These are phyloP conservation scores for Lasioglossum figueresi DNA, from an alignment of 2,888 invertebrate genomes.

Conservation along the genomic window DNA sequence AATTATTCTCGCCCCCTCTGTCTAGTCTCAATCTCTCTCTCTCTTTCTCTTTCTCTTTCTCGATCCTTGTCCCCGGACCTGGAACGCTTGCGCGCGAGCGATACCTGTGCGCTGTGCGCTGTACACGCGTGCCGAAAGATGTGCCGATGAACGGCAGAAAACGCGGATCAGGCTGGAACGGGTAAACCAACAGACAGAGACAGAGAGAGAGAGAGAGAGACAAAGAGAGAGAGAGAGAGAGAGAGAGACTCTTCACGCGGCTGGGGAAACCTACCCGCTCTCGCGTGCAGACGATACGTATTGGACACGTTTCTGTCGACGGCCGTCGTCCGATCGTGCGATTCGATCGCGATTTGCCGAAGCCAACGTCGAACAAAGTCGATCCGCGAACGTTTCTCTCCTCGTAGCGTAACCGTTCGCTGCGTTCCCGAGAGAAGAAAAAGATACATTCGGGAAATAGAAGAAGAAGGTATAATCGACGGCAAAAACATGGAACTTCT, in stretches of 20 bases:
- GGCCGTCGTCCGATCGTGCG: neutral
- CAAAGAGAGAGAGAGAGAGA: no score
- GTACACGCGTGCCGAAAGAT: neutral
- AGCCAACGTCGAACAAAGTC: neutral
- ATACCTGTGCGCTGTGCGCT: neutral
- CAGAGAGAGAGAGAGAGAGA: no score
- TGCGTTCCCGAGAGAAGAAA: neutral
- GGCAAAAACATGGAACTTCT: no score
- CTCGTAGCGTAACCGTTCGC: neutral
- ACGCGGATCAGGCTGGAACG: neutral
- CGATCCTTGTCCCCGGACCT: slow-evolving; percentile 44
- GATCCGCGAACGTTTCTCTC: neutral
- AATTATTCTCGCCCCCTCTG: slow-evolving; percentile 11
- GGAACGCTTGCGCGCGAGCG: slow-evolving; percentile 45
- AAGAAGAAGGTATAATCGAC: neutral
- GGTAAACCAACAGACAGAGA: neutral
- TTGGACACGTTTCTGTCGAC: neutral
- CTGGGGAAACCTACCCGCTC: neutral
- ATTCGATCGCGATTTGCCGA: neutral
- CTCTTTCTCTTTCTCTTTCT: neutral
- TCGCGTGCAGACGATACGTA: neutral
- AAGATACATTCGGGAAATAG: neutral
- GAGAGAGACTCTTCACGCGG: neutral
- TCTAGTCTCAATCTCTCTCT: neutral
- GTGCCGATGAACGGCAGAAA: neutral